Evolutionary conservation across 2,797 vertebrate species (phyloP), one percentile per base, ranked within the genome.

Genomic region (Galagoides demidoff): DNA sequence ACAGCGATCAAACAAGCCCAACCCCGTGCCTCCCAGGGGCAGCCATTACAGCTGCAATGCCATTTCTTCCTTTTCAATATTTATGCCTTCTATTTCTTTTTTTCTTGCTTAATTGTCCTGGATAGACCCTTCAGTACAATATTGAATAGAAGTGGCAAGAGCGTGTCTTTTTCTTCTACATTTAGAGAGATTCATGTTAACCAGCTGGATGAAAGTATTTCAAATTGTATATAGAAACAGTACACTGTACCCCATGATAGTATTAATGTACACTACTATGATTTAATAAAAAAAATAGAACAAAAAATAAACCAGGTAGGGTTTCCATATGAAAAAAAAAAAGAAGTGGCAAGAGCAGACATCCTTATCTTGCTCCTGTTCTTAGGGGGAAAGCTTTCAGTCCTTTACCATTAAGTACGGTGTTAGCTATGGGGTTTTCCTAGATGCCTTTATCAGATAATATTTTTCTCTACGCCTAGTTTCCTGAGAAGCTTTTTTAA

Each of bases 1-100:
- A 22, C 22, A 77, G 17, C 0, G 5, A 16, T 3, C 61, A 68
- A 43, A 66, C 2, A 0, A 96, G 6, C 14, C n/a, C 2, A 39
- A 17, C 1, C 0, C 34, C 63, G 0, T 2, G 1, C 2, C 4
- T 0, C 7, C 85, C 0, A 7, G 5, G 0, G 14, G 73, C 77
- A 94, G 98, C 98, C 95, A 97, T 61, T 0, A 37, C 61, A 1
- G 70, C 76, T 63, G 87, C 57, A n/a, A 14, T 2, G 13, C 86
- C 49, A 52, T 52, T 52, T 52, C 14, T 52, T 16, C 55, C 11
- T 76, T 88, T 81, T 49, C 31, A 57, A 63, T 70, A 49, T 70
- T 92, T 82, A n/a, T 39, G 25, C 29, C 70, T 95, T 94, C 85
- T 92, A 43, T 81, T 88, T 90, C 17, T 82, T 83, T 88, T 87